A percentile compares a stretch with the other conserved stretches of the same genome.
Conservation (phyloP, 1,140 invertebrate genomes). For the Orius insidiosus region DNA sequence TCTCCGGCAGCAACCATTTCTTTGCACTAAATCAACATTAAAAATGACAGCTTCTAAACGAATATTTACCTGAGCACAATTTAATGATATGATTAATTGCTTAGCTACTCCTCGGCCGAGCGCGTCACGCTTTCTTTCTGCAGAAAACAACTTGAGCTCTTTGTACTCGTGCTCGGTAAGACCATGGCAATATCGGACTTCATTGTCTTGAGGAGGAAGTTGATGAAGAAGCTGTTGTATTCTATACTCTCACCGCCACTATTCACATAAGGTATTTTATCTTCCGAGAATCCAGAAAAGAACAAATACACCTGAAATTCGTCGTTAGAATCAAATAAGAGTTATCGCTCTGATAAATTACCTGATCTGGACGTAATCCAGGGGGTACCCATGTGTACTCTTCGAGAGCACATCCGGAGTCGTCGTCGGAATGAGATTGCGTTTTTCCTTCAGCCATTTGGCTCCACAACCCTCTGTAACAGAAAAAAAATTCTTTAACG, state of each 20-base stretch:
- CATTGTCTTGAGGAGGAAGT: slow-evolving; percentile 92
- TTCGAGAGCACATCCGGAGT: slow-evolving; percentile 89
- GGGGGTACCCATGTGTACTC: slow-evolving; percentile 98
- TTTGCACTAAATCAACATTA: slow-evolving; percentile 49
- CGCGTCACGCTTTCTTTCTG: slow-evolving; percentile 79
- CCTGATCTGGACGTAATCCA: slow-evolving; percentile 87
- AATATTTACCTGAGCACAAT: slow-evolving; percentile 58
- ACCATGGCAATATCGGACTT: slow-evolving; percentile 82
- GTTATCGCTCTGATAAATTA: slow-evolving; percentile 28
- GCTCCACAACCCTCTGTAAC: slow-evolving; percentile 7
- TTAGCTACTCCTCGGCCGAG: slow-evolving; percentile 78
- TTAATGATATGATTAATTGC: slow-evolving; percentile 47
- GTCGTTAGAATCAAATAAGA: not conserved
- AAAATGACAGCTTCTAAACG: slow-evolving; percentile 1
- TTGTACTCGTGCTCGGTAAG: slow-evolving; percentile 81
- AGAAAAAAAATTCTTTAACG: not conserved
- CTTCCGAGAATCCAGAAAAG: slow-evolving; percentile 85
- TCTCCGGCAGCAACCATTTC: slow-evolving; percentile 65
- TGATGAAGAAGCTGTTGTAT: slow-evolving; percentile 88
- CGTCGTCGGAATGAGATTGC: slow-evolving; percentile 88
- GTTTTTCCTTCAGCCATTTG: slow-evolving; percentile 24
- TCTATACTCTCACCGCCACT: slow-evolving; percentile 86
- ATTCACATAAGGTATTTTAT: slow-evolving; percentile 94
- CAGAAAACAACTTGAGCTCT: slow-evolving; percentile 80
- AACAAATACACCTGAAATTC: slow-evolving; percentile 81